A percentile compares a stretch with the other conserved stretches of the same genome.
Evolutionary conservation across 2,113 vertebrate genomes (phyloP).

Genomic region (Pseudonaja textilis): DNA sequence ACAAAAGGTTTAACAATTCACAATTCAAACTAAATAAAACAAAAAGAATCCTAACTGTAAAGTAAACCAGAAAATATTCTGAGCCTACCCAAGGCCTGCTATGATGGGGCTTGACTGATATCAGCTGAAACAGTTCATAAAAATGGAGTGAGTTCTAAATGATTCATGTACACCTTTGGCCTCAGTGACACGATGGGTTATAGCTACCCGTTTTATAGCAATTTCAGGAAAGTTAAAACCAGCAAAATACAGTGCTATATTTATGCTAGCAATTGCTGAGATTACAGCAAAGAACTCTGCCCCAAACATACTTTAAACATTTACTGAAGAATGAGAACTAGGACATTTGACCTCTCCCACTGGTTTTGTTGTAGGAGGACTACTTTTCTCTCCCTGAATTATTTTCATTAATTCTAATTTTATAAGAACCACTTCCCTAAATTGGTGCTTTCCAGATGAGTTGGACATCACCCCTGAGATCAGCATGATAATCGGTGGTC

Average conservation of each 20-base stretch:
- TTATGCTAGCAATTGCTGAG: background rate
- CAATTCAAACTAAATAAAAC: background rate
- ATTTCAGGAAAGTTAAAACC: background rate
- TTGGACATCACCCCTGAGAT: background rate
- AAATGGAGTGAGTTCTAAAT: background rate
- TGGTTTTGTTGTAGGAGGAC: background rate
- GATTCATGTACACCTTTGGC: background rate
- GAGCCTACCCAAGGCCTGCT: background rate
- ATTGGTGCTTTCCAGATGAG: background rate
- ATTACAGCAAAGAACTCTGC: background rate
- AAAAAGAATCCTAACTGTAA: background rate
- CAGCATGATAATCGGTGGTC: background rate
- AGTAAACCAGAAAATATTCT: background rate
- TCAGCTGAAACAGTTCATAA: background rate
- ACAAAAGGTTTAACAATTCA: background rate
- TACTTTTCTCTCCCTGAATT: background rate
- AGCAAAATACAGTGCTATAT: background rate
- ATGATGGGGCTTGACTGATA: background rate
- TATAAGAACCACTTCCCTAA: background rate
- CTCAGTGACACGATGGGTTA: background rate
- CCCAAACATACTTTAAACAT: background rate
- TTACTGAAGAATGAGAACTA: background rate
- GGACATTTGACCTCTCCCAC: background rate
- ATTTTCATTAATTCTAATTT: background rate
- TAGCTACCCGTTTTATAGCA: background rate